These are phyloP conservation scores for Candoia aspera DNA, from an alignment of 2,113 vertebrate species.

Conservation along the genomic window DNA sequence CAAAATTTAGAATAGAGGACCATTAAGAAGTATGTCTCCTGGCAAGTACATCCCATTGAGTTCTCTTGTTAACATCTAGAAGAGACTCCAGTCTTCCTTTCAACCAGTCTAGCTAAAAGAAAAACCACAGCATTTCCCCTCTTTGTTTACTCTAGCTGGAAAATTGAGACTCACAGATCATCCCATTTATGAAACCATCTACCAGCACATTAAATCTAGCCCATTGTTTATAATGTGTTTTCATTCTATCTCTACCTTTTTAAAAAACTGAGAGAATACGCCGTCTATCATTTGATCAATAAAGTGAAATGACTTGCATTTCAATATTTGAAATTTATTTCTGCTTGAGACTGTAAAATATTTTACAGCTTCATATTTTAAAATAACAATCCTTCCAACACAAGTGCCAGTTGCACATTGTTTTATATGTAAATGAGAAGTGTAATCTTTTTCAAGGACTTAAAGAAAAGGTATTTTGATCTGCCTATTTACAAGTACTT, in stretches of 20 bases:
- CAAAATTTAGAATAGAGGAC: neutral
- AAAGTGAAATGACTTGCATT: slow-evolving; percentile 59
- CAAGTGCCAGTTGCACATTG: slow-evolving; percentile 44
- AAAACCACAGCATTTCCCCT: slow-evolving; percentile 33
- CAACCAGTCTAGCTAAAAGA: slow-evolving; percentile 38
- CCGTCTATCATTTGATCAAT: slow-evolving; percentile 58
- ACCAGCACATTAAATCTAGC: slow-evolving; percentile 52
- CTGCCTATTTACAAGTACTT: neutral
- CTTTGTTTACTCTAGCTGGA: slow-evolving; percentile 44
- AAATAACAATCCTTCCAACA: slow-evolving; percentile 65
- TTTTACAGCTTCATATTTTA: slow-evolving; percentile 59
- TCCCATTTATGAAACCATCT: slow-evolving; percentile 45
- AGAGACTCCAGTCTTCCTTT: slow-evolving; percentile 13
- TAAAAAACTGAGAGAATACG: slow-evolving; percentile 57
- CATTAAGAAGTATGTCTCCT: neutral
- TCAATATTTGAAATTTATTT: slow-evolving; percentile 59
- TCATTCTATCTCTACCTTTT: slow-evolving; percentile 61
- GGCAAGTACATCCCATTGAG: neutral
- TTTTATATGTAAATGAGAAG: slow-evolving; percentile 61
- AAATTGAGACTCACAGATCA: slow-evolving; percentile 51
- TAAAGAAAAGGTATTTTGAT: slow-evolving; percentile 2
- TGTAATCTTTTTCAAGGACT: slow-evolving; percentile 45
- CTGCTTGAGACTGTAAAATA: slow-evolving; percentile 60
- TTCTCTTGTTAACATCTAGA: slow-evolving; percentile 4
- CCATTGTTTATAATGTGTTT: slow-evolving; percentile 61